Base-by-base conservation (phyloP, 2,113 vertebrate species). In the Casuarius casuarius region DNA sequence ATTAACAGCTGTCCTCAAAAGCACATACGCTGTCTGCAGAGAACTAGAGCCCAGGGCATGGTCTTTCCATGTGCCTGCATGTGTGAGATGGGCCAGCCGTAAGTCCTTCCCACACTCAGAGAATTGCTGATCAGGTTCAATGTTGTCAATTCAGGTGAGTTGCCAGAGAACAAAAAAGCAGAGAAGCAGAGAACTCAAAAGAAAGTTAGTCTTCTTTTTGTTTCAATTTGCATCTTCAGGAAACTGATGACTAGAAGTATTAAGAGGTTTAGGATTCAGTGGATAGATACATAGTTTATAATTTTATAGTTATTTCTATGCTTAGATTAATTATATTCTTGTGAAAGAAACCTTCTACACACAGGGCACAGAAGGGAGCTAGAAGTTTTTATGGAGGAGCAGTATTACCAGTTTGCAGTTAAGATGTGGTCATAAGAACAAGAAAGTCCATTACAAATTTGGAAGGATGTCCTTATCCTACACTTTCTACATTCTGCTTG, bases 11-110 rank as follows among this genome's bases (percentile, higher is more conserved):
- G 79, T 76, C n/a, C 29, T 68, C 8, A 35, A 28, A 71, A 71
- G 2, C 17, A 51, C 0, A 1, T 0, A 0, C 18, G 11, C 20
- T 56, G 28, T 8, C 6, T 59, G 11, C 25, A 38, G 16, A 33
- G 3, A 14, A 48, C 9, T n/a, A 8, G 20, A 91, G 74, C n/a
- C 4, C 8, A 6, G 7, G 25, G 4, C 9, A 44, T 35, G 26
- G 5, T 85, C 11, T 28, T 83, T 89, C 12, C 7, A 8, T 59
- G 33, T 54, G 20, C 4, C 12, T n/a, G 20, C 31, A 46, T 46
- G 12, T 14, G 42, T 44, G 26, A 80, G n/a, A 2, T 0, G 3
- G 31, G 4, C 49, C 0, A 19, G 4, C 2, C 1, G 4, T 44
- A 18, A 71, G 11, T 86, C 22, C 3, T 67, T 79, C 48, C 58